Base-by-base conservation (phyloP, 1,140 invertebrate species). In the Zaprionus ghesquierei region DNA sequence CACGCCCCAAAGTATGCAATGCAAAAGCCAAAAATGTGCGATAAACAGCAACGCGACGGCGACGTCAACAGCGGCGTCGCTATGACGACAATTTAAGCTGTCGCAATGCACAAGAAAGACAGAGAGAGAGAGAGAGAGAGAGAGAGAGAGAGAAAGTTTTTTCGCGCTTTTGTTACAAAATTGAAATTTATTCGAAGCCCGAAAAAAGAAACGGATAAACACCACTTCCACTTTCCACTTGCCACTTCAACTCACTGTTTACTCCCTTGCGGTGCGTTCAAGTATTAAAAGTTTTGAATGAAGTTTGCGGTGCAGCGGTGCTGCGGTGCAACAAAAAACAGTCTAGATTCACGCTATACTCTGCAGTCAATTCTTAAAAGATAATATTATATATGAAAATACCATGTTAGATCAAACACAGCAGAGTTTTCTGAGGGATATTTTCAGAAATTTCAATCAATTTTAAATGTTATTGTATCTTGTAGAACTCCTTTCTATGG, bases 21-120 rank as follows among this genome's bases (percentile, higher is more conserved):
- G 44, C 56, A 63, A 77, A 89, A 89, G 69, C 85, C 77, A 78
- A 80, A 89, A 89, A 89, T 89, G 77, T 89, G 84, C 56, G 84
- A 79, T 89, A 89, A 87, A 79, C 84, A 86, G 82, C 53, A 35
- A 41, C 18, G 50, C 70, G 62, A 31, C 64, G 54, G 50, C 64
- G 63, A 59, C 46, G 69, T 41, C 33, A 53, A 15, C 62, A 59
- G 69, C 63, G 69, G 55, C 69, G 69, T 69, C 69, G 23, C 23
- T 12, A 65, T 61, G 64, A 68, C 69, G 68, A 87, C 82, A 77
- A 27, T 89, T 87, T 87, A 87, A 87, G 79, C 79, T 82, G 78
- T 79, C 79, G 71, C 73, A 77, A 61, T 69, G 50, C 38, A 3
- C 53, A 33, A 59, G 31, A 23, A 60, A 60, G 35, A 25, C 53